A percentile compares a stretch with the other conserved stretches of the same genome.
Conservation (phyloP, 1,140 invertebrate species). For the Chionoecetes opilio region DNA sequence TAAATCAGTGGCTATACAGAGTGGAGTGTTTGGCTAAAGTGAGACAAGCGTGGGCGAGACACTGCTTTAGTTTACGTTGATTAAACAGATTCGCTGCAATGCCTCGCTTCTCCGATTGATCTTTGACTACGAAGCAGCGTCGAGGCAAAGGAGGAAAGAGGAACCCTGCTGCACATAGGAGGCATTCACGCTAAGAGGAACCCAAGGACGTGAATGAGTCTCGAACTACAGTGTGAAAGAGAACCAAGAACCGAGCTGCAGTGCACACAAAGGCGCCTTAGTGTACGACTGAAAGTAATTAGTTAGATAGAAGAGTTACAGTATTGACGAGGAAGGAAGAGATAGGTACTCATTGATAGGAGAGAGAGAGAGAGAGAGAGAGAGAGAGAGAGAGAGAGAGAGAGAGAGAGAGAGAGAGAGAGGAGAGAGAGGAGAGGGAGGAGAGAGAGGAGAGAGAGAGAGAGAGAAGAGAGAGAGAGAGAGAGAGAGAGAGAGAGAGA, state of each 20-base stretch:
- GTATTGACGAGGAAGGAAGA: not conserved
- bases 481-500: conserved; percentile 40
- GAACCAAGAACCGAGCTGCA: too few relatives aligned
- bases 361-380: conserved; percentile 41
- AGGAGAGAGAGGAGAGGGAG: conserved; percentile 2
- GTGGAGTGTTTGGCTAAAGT: not conserved
- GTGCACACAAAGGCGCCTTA: too few relatives aligned
- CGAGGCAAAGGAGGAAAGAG: too few relatives aligned
- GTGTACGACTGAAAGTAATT: too few relatives aligned
- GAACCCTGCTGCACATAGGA: not conserved
- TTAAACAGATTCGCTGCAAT: not conserved
- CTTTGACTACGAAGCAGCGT: not conserved
- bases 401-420: conserved; percentile 41
- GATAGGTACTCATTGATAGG: not conserved
- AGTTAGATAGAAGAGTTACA: too few relatives aligned
- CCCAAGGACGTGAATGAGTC: not conserved
- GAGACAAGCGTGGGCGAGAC: not conserved
- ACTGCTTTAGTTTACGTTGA: not conserved
- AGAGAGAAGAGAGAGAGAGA: conserved; percentile 34
- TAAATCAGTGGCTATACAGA: not conserved
- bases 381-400: conserved; percentile 33
- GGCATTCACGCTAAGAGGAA: not conserved
- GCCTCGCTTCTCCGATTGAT: not conserved
- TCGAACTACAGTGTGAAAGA: not conserved
- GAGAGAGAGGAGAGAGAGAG: too few relatives aligned